Evolutionary conservation across 2,888 invertebrate genomes (phyloP), one percentile per base, ranked within the genome.

Genomic region (Sarcophaga carnaria): DNA sequence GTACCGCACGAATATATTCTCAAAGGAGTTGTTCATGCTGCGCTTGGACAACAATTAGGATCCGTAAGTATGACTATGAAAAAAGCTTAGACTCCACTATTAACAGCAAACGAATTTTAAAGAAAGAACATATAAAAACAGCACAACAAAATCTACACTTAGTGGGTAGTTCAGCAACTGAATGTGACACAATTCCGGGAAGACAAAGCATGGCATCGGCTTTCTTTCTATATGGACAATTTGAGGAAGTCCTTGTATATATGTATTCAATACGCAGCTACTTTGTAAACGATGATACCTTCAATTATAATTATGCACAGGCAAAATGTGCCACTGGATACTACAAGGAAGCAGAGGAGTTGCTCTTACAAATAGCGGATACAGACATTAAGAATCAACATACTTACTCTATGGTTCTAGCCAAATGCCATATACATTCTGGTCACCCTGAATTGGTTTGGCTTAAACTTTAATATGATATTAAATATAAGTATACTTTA

Each of bases 191-290:
- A 0, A 99, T 99, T 91, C 97, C 97, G 0, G 98, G 99, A 0
- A 95, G 99, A 47, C 99, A 99, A 93, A 98, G 99, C 92, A 99
- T 99, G 99, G 98, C 99, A 0, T 98, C 99, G 0, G 98, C 98
- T 4, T 98, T 98, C 94, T 99, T 99, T 94, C 94, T 99, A 4
- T 96, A 97, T 70, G 96, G 96, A 25, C 98, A 99, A 93, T 99
- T 98, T 93, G 99, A 99, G 91, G 99, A 99, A 94, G 99, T 99
- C 69, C 95, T 99, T 22, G 96, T 99, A 45, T 99, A 99, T 92
- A 95, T 99, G 90, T 98, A 98, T 92, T 99, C 99, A 0, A 98
- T 99, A 91, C 98, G 99, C 93, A 98, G 98, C 90, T 99, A 99
- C 93, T 98, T 99, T 92, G 96, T 96, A 90, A 97, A 96, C 92